Percentiles rank a stretch among this genome's conserved stretches.
These are phyloP conservation scores for Phymorhynchus buccinoides DNA, from an alignment of 1,140 invertebrate species.

Conservation along the genomic window DNA sequence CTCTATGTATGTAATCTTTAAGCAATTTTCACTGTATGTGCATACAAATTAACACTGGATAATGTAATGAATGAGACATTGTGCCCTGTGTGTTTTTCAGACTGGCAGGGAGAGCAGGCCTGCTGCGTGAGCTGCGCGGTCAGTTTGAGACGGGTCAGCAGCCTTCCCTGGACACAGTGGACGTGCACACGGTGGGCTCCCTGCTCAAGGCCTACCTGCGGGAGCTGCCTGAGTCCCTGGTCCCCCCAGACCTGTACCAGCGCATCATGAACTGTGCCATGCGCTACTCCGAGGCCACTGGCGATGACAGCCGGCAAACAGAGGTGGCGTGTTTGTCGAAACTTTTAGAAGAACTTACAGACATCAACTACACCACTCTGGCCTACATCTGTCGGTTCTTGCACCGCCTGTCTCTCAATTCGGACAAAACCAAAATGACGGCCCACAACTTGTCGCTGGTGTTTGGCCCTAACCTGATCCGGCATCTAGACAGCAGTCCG, in stretches of 20 bases:
- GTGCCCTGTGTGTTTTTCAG: conserved; percentile 50
- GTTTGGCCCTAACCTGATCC: conserved; percentile 69
- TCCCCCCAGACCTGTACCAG: conserved; percentile 68
- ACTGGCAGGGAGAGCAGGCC: conserved; percentile 64
- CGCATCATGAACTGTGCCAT: conserved; percentile 68
- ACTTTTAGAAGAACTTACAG: conserved; percentile 56
- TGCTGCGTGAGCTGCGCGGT: conserved; percentile 65
- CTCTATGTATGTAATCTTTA: too few relatives aligned
- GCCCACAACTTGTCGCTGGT: conserved; percentile 65
- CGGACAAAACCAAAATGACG: conserved; percentile 68
- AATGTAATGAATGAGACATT: not conserved
- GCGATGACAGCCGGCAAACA: conserved; percentile 39
- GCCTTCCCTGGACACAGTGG: conserved; percentile 59
- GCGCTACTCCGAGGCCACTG: conserved; percentile 55
- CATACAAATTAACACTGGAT: too few relatives aligned
- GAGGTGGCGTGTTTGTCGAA: conserved; percentile 49
- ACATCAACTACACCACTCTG: conserved; percentile 66
- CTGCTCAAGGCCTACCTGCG: conserved; percentile 70
- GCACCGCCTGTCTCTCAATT: conserved; percentile 53
- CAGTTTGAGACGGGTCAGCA: conserved; percentile 68
- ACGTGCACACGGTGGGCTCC: conserved; percentile 71
- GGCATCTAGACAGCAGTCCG: conserved; percentile 66
- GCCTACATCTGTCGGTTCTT: conserved; percentile 69
- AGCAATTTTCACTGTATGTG: too few relatives aligned
- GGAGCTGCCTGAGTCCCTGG: conserved; percentile 71